Base-by-base conservation (phyloP, 2,888 invertebrate species). In the Eudemis profundana region DNA sequence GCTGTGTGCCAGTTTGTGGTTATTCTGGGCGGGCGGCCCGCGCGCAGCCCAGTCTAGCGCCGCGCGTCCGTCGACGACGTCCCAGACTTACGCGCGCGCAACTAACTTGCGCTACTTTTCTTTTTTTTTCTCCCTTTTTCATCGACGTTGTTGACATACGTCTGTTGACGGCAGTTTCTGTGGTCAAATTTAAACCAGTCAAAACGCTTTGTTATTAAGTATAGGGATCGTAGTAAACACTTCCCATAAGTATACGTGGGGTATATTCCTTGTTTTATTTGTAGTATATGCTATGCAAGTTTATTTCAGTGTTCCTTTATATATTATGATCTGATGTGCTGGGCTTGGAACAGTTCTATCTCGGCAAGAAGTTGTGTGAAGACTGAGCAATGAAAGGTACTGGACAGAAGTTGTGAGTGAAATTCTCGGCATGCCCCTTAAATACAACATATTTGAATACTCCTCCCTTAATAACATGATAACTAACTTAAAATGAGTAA, bases 11-110 rank as follows among this genome's bases (percentile, higher is more conserved):
- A 90, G 82, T 63, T 66, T 46, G 68, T 65, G 71, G 77, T 74
- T 90, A 91, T 91, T 92, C 85, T 85, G 82, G 84, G 87, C 83
- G 84, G 84, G 84, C 83, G 87, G 84, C 88, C 86, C 83, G 79
- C 78, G 85, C 86, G 87, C 87, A 78, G 72, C 74, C 81, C 88
- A 89, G 89, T 89, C 79, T 77, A 72, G 72, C 86, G 85, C 79
- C 86, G 89, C 85, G 84, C 73, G 74, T 75, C 75, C 77, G 75
- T 76, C 79, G 70, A 72, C 71, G 67, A 68, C 70, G 72, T 59
- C 59, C 59, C 46, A 40, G 46, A 60, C 23, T 47, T n/a, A 57
- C 61, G 14, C 49, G 23, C 53, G 60, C 53, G 46, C 50, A 54
- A 38, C 62, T 15, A 21, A 64, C 15, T 57, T 44, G 46, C 53